Evolutionary conservation across 2,113 vertebrate genomes (phyloP).

Genomic region (Eulemur rufifrons): DNA sequence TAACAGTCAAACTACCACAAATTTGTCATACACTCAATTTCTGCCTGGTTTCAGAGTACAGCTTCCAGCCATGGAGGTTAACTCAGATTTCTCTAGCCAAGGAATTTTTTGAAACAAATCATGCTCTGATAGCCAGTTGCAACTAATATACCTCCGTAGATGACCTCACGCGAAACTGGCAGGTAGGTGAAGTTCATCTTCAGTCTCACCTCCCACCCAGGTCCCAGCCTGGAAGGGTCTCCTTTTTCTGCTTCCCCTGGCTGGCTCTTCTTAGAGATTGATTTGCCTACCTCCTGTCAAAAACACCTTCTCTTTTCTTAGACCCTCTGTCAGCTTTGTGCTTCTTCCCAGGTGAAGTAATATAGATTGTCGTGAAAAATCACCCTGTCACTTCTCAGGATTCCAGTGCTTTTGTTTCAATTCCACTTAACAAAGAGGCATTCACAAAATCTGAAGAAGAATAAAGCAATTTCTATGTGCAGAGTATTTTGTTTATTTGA

Average conservation of each 20-base stretch:
- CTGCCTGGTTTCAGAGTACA: conserved; percentile 48
- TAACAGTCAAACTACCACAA: conserved; percentile 69
- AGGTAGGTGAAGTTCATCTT: not conserved
- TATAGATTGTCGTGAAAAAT: not conserved
- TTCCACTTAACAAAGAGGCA: not conserved
- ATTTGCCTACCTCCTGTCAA: not conserved
- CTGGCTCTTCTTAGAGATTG: not conserved
- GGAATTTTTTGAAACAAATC: conserved; percentile 16
- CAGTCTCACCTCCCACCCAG: not conserved
- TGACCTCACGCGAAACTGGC: not conserved
- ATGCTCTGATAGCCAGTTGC: not conserved
- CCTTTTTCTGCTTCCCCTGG: not conserved
- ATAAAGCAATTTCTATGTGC: not conserved
- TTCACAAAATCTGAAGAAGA: not conserved
- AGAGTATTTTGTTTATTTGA: not conserved
- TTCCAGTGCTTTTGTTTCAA: not conserved
- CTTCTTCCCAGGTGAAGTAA: not conserved
- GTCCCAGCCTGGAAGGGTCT: not conserved
- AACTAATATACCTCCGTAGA: not conserved
- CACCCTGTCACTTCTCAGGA: not conserved
- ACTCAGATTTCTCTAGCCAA: conserved; percentile 3
- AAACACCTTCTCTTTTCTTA: not conserved
- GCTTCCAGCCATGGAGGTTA: conserved; percentile 15
- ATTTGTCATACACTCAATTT: conserved; percentile 72
- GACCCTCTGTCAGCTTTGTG: not conserved